Percentiles rank a stretch among this genome's conserved stretches.
Conservation (phyloP, 2,888 invertebrate genomes). For the Stenodera caucasica region DNA sequence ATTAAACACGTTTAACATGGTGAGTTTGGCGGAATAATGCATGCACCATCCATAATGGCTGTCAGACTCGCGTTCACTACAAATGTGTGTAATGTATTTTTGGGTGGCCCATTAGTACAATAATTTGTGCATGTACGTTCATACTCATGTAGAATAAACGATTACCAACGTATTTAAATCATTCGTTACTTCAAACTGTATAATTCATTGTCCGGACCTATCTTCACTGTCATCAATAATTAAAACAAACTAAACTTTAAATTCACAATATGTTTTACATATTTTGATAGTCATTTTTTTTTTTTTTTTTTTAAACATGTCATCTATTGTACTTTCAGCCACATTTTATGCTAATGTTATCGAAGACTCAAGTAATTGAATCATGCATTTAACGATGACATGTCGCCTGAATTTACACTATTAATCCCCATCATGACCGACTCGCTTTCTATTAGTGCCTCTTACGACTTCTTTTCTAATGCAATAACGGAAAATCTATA, state of each 20-base stretch:
- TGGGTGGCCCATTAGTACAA: constrained; percentile 50
- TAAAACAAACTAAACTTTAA: background rate
- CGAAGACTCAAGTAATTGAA: too few relatives aligned
- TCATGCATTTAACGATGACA: too few relatives aligned
- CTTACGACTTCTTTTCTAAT: too few relatives aligned
- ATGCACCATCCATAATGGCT: constrained; percentile 49
- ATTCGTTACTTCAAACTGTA: constrained; percentile 23
- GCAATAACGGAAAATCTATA: too few relatives aligned
- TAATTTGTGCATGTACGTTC: constrained; percentile 47
- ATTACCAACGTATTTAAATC: constrained; percentile 37
- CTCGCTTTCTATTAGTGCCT: constrained; percentile 44
- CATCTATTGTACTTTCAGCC: too few relatives aligned
- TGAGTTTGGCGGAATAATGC: constrained; percentile 46
- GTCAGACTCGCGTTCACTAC: constrained; percentile 47
- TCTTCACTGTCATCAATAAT: constrained; percentile 3
- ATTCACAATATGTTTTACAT: background rate
- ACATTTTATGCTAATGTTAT: too few relatives aligned
- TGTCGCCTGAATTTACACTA: constrained; percentile 46
- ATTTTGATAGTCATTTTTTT: background rate
- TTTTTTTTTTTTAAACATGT: background rate
- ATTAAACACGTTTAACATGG: constrained; percentile 47
- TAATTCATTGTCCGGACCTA: constrained; percentile 1
- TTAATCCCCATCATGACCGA: too few relatives aligned
- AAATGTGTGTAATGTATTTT: constrained; percentile 53
- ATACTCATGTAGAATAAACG: constrained; percentile 44